Evolutionary conservation across 2,113 vertebrate species (phyloP), one percentile per base, ranked within the genome.

Genomic region (Vimba vimba): DNA sequence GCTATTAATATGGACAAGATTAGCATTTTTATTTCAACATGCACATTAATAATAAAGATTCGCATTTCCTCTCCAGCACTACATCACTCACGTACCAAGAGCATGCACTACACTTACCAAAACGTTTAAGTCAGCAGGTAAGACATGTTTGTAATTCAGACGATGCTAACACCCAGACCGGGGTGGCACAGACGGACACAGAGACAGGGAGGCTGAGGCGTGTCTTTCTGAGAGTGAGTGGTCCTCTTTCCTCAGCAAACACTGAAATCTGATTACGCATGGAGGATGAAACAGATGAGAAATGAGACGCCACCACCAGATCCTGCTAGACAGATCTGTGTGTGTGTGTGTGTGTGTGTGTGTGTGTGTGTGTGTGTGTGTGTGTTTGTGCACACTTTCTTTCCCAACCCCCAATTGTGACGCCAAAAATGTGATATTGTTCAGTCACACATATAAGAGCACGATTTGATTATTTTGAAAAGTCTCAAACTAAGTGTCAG

Each of bases 21-120:
- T 94, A 91, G 94, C 93, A 90, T 93, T 94, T 94, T 94, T 92
- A 93, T 88, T 90, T 91, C 82, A 89, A 91, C 91, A 90, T 33
- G 77, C 91, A 89, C 90, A 95, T 95, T 95, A 95, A 94, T 95
- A 95, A 94, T 93, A 91, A 90, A 94, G 92, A 92, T 91, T 93
- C 90, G 91, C 91, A 92, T 87, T 90, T 91, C 91, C 88, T 91
- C 89, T 90, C 89, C 82, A 89, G 91, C 87, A 86, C 86, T 79
- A 47, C 91, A 87, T 87, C 80, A 80, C 79, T 81, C 50, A 11
- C 27, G 19, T 55, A 45, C 84, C 68, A 36, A 64, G 21, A 81
- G 81, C 77, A 77, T n/a, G 27, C 33, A 27, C 19, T 59, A 68
- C 64, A 39, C 50, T 81, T 21, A 68, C 45, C 45, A 39, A 83